phyloP scores from a whole-genome alignment of 37 sponge, comb jelly and placozoan genomes.

The Ianthella basta region DNA sequence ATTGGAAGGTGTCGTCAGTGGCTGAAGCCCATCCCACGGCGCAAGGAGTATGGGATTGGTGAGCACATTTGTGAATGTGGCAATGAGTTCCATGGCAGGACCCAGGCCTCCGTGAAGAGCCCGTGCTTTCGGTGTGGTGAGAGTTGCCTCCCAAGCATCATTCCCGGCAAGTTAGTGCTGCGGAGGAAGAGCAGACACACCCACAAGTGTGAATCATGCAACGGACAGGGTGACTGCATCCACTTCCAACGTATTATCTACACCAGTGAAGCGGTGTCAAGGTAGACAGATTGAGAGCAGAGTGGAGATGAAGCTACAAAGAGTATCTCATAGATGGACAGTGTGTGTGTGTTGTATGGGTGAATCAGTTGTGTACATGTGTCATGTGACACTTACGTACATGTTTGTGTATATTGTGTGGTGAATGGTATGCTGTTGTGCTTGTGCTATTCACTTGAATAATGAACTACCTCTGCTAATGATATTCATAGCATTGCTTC shows the following conservation, averaged over 20 bases:
- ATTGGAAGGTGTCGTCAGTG: neutral
- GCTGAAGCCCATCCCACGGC: conserved; percentile 33
- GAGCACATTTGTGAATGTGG: conserved; percentile 30
- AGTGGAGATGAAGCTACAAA: too few species aligned
- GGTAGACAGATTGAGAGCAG: too few species aligned
- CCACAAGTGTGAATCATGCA: conserved; percentile 50
- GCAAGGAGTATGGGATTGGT: conserved; percentile 51
- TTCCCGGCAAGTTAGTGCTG: neutral
- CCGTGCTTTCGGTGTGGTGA: neutral
- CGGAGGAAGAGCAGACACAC: conserved; percentile 11
- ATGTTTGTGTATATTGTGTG: too few species aligned
- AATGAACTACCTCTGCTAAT: too few species aligned
- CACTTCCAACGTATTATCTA: conserved; percentile 15
- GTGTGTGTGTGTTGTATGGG: too few species aligned
- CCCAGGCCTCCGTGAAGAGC: neutral
- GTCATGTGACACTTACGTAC: too few species aligned
- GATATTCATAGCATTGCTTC: too few species aligned
- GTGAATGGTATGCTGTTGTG: too few species aligned
- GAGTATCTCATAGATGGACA: too few species aligned
- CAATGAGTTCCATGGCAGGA: neutral
- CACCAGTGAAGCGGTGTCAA: too few species aligned
- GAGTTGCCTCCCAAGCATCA: neutral
- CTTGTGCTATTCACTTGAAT: too few species aligned
- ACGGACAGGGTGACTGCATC: conserved; percentile 43
- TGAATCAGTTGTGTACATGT: too few species aligned